These are phyloP conservation scores for Sphaerodactylus townsendi DNA, from an alignment of 2,113 vertebrate species.

Conservation along the genomic window DNA sequence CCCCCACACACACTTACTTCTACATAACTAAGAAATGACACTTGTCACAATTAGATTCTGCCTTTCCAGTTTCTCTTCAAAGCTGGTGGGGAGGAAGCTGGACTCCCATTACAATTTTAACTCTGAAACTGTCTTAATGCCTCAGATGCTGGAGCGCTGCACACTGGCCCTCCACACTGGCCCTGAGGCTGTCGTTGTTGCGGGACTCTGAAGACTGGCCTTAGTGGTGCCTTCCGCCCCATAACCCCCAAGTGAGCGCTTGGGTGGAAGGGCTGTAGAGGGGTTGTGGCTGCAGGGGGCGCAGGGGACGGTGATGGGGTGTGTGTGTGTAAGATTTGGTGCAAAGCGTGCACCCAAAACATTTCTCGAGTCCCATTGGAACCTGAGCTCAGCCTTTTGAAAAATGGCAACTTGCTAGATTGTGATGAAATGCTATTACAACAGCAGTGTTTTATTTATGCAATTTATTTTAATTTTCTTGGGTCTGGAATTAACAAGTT, in stretches of 20 bases:
- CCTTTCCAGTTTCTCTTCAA: not conserved
- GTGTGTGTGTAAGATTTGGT: too few relatives aligned
- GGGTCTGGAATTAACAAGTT: constrained; percentile 15
- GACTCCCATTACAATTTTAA: too few relatives aligned
- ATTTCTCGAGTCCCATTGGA: not conserved
- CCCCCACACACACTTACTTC: too few relatives aligned
- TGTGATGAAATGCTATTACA: not conserved
- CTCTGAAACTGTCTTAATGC: not conserved
- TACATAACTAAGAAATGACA: too few relatives aligned
- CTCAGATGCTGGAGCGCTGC: not conserved
- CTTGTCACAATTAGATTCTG: not conserved
- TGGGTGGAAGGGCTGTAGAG: too few relatives aligned
- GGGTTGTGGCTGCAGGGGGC: not conserved
- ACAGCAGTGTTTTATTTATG: constrained; percentile 10
- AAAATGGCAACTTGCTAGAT: not conserved
- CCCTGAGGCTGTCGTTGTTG: not conserved
- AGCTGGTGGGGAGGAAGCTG: not conserved
- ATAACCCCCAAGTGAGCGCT: too few relatives aligned
- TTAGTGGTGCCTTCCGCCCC: not conserved
- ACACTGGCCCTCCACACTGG: not conserved
- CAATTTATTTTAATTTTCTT: constrained; percentile 33
- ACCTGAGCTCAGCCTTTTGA: too few relatives aligned
- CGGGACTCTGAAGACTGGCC: too few relatives aligned
- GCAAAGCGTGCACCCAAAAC: not conserved
- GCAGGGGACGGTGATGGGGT: not conserved